phyloP scores from a whole-genome alignment of 2,888 invertebrate genomes.

The Tenthredo mesomela region DNA sequence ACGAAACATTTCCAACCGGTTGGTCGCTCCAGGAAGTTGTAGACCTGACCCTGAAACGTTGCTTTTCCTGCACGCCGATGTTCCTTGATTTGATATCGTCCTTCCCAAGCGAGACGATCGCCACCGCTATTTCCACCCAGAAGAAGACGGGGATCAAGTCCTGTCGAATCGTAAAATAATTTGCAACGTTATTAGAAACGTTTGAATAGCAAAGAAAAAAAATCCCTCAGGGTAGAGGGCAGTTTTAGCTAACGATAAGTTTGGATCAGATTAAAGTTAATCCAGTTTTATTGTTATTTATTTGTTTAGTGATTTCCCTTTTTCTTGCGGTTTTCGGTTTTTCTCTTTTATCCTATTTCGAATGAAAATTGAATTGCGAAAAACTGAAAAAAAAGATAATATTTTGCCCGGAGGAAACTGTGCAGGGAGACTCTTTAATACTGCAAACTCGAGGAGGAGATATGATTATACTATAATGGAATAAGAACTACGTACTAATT shows the following conservation, averaged over 20 bases:
- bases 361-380: slow-evolving; percentile 3
- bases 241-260: not conserved
- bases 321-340: not conserved
- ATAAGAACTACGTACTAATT: slow-evolving; percentile 28
- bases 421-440: not conserved
- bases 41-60: slow-evolving; percentile 88
- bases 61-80: slow-evolving; percentile 83
- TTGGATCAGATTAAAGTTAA: not conserved
- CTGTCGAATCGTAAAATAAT: slow-evolving; percentile 59
- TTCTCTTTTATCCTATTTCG: not conserved
- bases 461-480: not conserved
- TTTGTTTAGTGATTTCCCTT: not conserved
- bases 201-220: not conserved
- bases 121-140: slow-evolving; percentile 77
- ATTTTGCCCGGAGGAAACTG: not conserved
- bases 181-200: not conserved
- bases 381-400: not conserved
- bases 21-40: slow-evolving; percentile 91
- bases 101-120: slow-evolving; percentile 81
- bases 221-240: not conserved
- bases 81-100: slow-evolving; percentile 82
- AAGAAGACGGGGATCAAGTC: slow-evolving; percentile 73
- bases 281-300: not conserved
- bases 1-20: slow-evolving; percentile 92
- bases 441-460: not conserved